A percentile compares a stretch with the other conserved stretches of the same genome.
Conservation (phyloP, 2,888 invertebrate species). For the Dendrolimus houi region DNA sequence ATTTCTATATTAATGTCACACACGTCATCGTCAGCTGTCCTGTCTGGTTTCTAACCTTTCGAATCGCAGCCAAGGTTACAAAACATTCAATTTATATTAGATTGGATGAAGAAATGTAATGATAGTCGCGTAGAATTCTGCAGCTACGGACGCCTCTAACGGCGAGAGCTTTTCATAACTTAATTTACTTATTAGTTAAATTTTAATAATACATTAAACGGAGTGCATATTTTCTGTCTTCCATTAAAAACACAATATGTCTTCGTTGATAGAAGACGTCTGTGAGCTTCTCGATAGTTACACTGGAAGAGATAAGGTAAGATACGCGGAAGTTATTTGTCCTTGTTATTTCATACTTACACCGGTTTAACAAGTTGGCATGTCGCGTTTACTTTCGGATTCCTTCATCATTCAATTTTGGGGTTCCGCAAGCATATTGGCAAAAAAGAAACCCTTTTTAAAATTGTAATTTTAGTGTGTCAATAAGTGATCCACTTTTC, state of each 20-base stretch:
- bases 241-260: constrained; percentile 30
- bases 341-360: constrained; percentile 36
- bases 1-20: constrained; percentile 25
- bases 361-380: constrained; percentile 31
- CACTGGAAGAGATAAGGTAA: constrained; percentile 90
- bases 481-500: no score
- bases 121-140: constrained; percentile 33
- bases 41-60: constrained; percentile 40
- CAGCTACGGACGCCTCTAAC: constrained; percentile 25
- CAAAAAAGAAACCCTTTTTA: no score
- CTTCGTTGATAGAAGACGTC: constrained; percentile 70
- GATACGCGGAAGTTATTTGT: constrained; percentile 43
- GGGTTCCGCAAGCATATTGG: no score
- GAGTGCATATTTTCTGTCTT: no score
- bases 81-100: constrained; percentile 11
- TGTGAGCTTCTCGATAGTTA: constrained; percentile 86
- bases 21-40: constrained; percentile 48
- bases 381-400: no score
- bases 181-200: no score
- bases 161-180: constrained; percentile 2
- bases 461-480: no score
- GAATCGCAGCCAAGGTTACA: constrained; percentile 37
- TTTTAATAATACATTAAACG: no score
- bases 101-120: constrained; percentile 52
- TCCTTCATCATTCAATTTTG: no score